Base-by-base conservation (phyloP, 2,888 invertebrate species). In the Oscheius sp. region DNA sequence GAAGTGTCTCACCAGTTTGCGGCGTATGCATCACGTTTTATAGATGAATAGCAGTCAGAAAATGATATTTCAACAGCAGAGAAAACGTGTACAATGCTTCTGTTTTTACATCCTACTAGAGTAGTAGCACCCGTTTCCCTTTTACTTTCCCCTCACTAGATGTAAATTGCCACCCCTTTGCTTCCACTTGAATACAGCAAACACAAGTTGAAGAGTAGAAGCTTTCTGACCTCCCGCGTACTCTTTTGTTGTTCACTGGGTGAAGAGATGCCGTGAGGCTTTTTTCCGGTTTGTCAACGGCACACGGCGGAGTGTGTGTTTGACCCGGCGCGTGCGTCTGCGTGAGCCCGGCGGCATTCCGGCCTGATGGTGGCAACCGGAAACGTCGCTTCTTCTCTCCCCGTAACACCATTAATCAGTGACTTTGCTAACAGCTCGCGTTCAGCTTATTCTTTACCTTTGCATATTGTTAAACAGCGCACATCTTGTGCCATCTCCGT, bases 361-460 rank as follows among this genome's bases (percentile, higher is more conserved):
- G 69, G 69, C 55, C 41, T 35, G n/a, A n/a, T 9, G 25, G 69
- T 41, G 56, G 41, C 69, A 55, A 69, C 69, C 69, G 69, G 69
- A 69, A 69, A 69, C 69, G 21, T 53, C 69, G 69, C 69, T 55
- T 69, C 69, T 69, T 69, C 69, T 69, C 35, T 35, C 35, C 55
- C 69, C 69, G 69, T 69, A 66, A 69, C 69, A 69, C 69, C 29
- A 55, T 55, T 69, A 69, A 69, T 69, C 55, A 69, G 56, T 53
- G 69, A 41, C 69, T 43, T 69, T 29, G 55, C 55, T 55, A 69
- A 53, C n/a, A 16, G 41, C 69, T 55, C 41, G 49, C n/a, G 52
- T 27, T 16, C 46, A 52, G 3, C 29, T 27, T 25, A 66, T 16
- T 66, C 66, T 61, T 61, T 18, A 35, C 6, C 61, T 61, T 61